A percentile compares a stretch with the other conserved stretches of the same genome.
These are phyloP conservation scores for Pampus argenteus DNA, from an alignment of 2,797 vertebrate species.

Conservation along the genomic window DNA sequence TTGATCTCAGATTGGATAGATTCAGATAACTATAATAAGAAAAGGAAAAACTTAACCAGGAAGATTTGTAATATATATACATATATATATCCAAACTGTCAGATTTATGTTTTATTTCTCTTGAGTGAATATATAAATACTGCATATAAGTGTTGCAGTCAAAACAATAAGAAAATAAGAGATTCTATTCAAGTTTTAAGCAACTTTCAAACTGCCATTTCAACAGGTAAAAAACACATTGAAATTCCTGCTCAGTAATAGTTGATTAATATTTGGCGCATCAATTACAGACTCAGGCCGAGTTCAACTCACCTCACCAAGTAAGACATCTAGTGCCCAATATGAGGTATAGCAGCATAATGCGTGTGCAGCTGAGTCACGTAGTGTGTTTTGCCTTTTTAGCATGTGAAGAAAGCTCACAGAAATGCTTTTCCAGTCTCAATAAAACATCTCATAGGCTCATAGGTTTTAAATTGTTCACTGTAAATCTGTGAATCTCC, in stretches of 20 bases:
- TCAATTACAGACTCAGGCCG: not conserved
- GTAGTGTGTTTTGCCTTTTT: not conserved
- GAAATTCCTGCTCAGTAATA: not conserved
- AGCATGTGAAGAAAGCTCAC: not conserved
- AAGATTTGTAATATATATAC: not conserved
- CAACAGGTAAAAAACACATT: not conserved
- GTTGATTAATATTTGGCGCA: not conserved
- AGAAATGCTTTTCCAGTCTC: not conserved
- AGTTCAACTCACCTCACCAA: not conserved
- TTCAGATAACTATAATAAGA: not conserved
- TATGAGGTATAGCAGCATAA: conserved; percentile 12
- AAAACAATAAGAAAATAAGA: too few species aligned
- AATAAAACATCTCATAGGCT: not conserved
- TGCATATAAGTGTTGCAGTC: not conserved
- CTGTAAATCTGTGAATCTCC: not conserved
- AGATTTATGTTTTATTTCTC: conserved; percentile 2
- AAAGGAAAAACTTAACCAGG: not conserved
- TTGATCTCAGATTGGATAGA: not conserved
- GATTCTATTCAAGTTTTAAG: not conserved
- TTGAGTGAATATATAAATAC: not conserved
- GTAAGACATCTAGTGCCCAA: conserved; percentile 53
- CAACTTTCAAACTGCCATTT: not conserved
- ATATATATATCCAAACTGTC: not conserved
- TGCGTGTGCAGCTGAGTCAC: not conserved
- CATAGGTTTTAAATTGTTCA: not conserved